Base-by-base conservation (phyloP, 2,113 vertebrate species). In the Colaptes auratus region DNA sequence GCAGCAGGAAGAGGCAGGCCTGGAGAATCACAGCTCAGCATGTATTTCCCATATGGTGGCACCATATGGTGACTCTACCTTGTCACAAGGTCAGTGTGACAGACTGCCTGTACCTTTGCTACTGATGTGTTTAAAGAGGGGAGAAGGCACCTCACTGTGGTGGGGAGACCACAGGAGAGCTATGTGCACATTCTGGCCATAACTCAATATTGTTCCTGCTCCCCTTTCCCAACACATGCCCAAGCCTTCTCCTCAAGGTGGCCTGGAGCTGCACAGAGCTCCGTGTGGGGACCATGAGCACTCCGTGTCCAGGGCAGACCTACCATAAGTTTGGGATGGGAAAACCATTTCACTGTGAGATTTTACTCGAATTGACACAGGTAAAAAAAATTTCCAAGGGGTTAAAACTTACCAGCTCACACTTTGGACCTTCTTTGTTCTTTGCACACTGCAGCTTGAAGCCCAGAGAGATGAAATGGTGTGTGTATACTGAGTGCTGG, bases 401-500 rank as follows among this genome's bases (percentile, higher is more conserved):
- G 20, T 15, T 78, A 48, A 58, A 10, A 24, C 31, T 77, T 61
- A 63, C 31, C 19, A 88, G 52, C 31, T 93, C 64, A 66, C n/a
- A 7, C 31, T 66, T 75, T 14, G 35, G 27, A 63, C 35, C 19
- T 63, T 52, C 36, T 72, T 84, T 86, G 73, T 44, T 21, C 73
- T 86, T 88, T 75, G 58, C 2, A 0, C 5, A 25, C 44, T 87
- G 48, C 70, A 71, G 70, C 74, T 82, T 86, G 84, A 92, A 95
- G 73, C 61, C n/a, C 44, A 81, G 73, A 46, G 31, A 10, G 36
- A 60, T 28, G 42, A 86, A 81, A 74, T 1, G 2, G 15, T 2
- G 0, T 44, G 53, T n/a, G 50, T 76, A 35, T 76, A 35, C n/a
- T 30, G 18, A 0, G 0, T 12, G 31, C 70, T 75, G 78, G 39